Base-by-base conservation (phyloP, 2,888 invertebrate species). In the Silvanus unidentatus region DNA sequence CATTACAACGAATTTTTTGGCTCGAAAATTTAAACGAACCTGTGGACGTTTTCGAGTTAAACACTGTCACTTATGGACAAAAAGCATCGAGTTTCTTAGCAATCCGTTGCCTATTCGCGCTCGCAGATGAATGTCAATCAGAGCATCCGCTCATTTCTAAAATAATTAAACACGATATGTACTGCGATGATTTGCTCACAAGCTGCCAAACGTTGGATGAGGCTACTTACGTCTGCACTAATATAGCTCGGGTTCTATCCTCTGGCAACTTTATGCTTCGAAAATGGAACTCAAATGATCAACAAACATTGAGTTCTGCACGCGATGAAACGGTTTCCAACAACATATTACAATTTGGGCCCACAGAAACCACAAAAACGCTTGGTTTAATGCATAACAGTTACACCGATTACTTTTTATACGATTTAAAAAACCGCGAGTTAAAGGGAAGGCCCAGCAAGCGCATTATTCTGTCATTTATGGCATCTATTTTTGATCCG, bases 191-290 rank as follows among this genome's bases (percentile, higher is more conserved):
- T 22, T 22, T 22, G 8, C 4, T 62, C 9, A 45, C 54, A 2
- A 57, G 59, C n/a, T 49, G 44, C 2, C 13, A 40, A 12, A 46
- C 52, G n/a, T n/a, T 50, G 3, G 45, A 50, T 12, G 40, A 57
- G 39, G 55, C 53, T 6, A 28, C 42, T 1, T 10, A 45, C 15
- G 16, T 44, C 9, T 13, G 40, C 46, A 30, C 5, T 35, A 16
- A 45, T 47, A 28, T 45, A 49, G 9, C 39, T 40, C 15, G 34
- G 29, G 27, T 42, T 46, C 8, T 40, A 43, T n/a, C 13, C 12
- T 6, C 28, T 3, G 52, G 44, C 22, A 44, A 44, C 2, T 50
- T 59, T 15, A n/a, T n/a, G n/a, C n/a, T n/a, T n/a, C n/a, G n/a
- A n/a, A n/a, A n/a, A n/a, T n/a, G n/a, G n/a, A n/a, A n/a, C 6